phyloP scores from a whole-genome alignment of 2,888 invertebrate genomes.

The Cybosia mesomella region DNA sequence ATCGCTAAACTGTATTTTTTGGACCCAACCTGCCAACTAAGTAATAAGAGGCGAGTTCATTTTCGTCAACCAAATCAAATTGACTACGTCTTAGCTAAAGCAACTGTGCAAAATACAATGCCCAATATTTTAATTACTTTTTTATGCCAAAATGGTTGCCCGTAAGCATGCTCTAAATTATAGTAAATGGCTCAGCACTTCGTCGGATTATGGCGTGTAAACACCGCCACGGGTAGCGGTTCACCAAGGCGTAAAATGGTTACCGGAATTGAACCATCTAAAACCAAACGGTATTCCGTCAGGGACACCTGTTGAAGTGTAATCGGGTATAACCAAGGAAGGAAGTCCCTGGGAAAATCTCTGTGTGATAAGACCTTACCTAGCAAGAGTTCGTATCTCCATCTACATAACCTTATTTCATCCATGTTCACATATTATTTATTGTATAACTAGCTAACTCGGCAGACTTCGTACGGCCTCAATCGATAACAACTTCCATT shows the following conservation, averaged over 20 bases:
- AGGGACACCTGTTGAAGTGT: not conserved
- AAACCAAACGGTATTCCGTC: not conserved
- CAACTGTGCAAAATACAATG: not conserved
- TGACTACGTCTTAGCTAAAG: not conserved
- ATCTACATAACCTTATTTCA: not conserved
- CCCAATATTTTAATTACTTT: not conserved
- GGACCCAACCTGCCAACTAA: not conserved
- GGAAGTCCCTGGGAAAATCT: not conserved
- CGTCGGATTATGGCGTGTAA: not conserved
- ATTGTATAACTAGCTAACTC: too few species aligned
- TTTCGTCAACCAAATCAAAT: conserved; percentile 2
- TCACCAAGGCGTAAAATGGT: not conserved
- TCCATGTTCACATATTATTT: not conserved
- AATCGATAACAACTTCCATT: too few species aligned
- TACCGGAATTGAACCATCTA: conserved; percentile 4
- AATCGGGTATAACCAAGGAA: not conserved
- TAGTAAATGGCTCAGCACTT: conserved; percentile 4
- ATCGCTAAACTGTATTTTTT: not conserved
- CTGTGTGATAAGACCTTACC: not conserved
- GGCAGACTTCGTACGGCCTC: too few species aligned
- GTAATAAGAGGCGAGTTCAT: not conserved
- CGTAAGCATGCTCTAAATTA: not conserved
- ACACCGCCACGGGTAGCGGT: not conserved
- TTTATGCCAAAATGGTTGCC: not conserved
- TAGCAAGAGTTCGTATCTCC: not conserved